Evolutionary conservation across 2,888 invertebrate genomes (phyloP).

Genomic region (Drepana falcataria): DNA sequence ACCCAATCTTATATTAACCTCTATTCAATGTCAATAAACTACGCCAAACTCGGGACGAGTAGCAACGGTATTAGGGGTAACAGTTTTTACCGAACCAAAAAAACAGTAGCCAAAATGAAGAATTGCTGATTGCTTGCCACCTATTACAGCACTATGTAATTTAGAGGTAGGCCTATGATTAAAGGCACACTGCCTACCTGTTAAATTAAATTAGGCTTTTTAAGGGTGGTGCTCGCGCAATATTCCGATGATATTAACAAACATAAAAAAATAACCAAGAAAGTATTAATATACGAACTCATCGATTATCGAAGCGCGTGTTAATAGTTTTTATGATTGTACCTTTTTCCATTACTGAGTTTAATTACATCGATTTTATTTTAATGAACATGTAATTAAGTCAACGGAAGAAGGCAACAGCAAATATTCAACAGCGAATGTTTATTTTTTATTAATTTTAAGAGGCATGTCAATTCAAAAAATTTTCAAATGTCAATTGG

Average conservation of each 20-base stretch:
- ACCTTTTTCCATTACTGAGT: conserved; percentile 27
- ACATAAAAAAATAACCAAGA: conserved; percentile 49
- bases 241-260: conserved; percentile 46
- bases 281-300: conserved; percentile 64
- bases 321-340: conserved; percentile 59
- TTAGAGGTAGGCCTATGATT: conserved; percentile 74
- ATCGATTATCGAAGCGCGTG: conserved; percentile 62
- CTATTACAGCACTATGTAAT: conserved; percentile 72
- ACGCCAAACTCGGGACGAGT: conserved; percentile 25
- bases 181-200: conserved; percentile 75
- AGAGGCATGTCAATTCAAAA: too few relatives aligned
- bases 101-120: conserved; percentile 74
- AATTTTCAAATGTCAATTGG: too few relatives aligned
- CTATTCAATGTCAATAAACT: not conserved
- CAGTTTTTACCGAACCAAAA: conserved; percentile 54
- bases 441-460: too few relatives aligned
- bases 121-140: conserved; percentile 73
- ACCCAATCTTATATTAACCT: too few relatives aligned
- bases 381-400: conserved; percentile 7
- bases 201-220: conserved; percentile 79
- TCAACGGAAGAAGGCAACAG: too few relatives aligned
- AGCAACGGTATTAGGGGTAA: conserved; percentile 27
- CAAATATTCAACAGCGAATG: too few relatives aligned
- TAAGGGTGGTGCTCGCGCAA: conserved; percentile 65
- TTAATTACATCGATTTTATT: conserved; percentile 8